Evolutionary conservation across 2,113 vertebrate species (phyloP).

Genomic region (Casuarius casuarius): DNA sequence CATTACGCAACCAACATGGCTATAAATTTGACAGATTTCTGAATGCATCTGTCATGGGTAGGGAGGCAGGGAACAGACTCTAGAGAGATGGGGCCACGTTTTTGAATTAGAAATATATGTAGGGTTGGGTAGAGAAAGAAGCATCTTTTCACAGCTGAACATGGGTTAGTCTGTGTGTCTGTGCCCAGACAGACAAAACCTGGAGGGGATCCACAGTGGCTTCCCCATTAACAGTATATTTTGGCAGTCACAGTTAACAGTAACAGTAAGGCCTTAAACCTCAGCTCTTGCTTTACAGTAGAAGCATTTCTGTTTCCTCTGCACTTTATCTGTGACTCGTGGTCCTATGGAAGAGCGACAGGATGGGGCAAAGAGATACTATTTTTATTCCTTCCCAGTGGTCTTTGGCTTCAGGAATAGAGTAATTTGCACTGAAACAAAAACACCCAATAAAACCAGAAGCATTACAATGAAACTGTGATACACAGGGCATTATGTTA

Average conservation of each 20-base stretch:
- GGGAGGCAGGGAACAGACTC: not conserved
- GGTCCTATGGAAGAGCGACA: not conserved
- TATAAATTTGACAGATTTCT: not conserved
- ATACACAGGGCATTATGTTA: not conserved
- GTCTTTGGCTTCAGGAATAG: not conserved
- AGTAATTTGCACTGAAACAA: not conserved
- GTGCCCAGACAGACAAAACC: not conserved
- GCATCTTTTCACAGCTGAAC: not conserved
- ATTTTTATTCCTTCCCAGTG: not conserved
- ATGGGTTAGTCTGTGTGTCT: rapidly evolving
- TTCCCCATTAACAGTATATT: not conserved
- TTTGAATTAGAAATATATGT: not conserved
- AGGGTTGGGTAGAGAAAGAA: not conserved
- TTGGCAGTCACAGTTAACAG: not conserved
- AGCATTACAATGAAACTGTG: not conserved
- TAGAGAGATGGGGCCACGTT: not conserved
- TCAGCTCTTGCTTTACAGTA: not conserved
- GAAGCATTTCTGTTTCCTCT: not conserved
- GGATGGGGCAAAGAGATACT: not conserved
- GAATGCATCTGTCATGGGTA: not conserved
- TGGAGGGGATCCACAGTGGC: not conserved
- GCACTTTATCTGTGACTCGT: not conserved
- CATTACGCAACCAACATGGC: not conserved
- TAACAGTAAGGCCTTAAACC: not conserved
- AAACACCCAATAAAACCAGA: not conserved